Conservation (phyloP, 2,888 invertebrate genomes). For the Rhamnusium bicolor region DNA sequence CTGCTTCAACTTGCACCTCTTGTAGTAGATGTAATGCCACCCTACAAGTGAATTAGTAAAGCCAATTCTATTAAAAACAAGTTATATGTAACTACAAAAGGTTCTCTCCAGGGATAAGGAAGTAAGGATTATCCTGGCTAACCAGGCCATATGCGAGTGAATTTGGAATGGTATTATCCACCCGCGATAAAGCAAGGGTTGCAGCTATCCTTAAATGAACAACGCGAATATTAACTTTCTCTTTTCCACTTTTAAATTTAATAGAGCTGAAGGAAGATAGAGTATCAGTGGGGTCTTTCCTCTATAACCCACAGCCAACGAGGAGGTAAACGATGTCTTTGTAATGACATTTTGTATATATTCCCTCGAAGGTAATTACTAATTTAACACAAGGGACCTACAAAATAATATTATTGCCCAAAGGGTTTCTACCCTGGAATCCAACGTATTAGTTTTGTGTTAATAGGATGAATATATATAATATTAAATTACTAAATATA, state of each 20-base stretch:
- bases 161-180: conserved; percentile 60
- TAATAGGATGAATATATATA: neutral
- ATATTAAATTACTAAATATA: neutral
- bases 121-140: conserved; percentile 61
- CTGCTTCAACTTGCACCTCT: neutral
- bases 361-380: conserved; percentile 36
- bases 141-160: conserved; percentile 63
- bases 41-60: conserved; percentile 18
- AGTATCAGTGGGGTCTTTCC: neutral
- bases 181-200: conserved; percentile 62
- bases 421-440: neutral
- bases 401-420: conserved; percentile 10
- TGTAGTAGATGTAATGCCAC: neutral
- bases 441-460: neutral
- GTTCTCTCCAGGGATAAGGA: conserved; percentile 61
- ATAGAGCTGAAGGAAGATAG: neutral
- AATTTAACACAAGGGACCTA: conserved; percentile 26
- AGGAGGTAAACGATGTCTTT: conserved; percentile 30
- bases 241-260: conserved; percentile 22
- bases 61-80: conserved; percentile 49
- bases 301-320: conserved; percentile 16
- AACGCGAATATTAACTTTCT: conserved; percentile 24
- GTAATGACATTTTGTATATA: conserved; percentile 30
- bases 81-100: conserved; percentile 51
- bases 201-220: conserved; percentile 35